phyloP scores from a whole-genome alignment of 2,888 invertebrate genomes.

The Torymus texanus region DNA sequence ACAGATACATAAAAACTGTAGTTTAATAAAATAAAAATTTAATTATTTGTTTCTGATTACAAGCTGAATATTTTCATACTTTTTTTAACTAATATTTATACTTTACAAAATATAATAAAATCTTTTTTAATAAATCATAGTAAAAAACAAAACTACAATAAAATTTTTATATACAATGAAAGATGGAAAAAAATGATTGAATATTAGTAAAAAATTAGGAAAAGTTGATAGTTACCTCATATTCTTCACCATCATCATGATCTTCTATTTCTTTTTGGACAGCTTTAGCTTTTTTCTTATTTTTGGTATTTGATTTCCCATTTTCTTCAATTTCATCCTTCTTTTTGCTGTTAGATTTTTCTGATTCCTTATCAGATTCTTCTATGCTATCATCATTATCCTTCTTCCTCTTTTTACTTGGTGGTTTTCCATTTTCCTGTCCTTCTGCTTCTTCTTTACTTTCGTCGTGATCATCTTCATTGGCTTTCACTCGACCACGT shows the following conservation, averaged over 20 bases:
- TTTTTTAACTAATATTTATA: too few species aligned
- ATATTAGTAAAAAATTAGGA: background rate
- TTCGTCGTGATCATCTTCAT: constrained; percentile 62
- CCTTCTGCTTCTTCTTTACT: constrained; percentile 58
- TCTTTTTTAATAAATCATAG: too few species aligned
- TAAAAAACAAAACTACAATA: too few species aligned
- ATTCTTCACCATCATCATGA: constrained; percentile 49
- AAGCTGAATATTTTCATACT: too few species aligned
- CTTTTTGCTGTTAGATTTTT: constrained; percentile 68
- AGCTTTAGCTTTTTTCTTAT: constrained; percentile 6
- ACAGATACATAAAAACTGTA: too few species aligned
- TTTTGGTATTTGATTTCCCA: constrained; percentile 74
- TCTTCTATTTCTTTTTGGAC: background rate
- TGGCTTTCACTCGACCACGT: constrained; percentile 60
- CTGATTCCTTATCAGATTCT: constrained; percentile 61
- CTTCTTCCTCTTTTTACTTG: constrained; percentile 63
- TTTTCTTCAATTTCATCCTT: constrained; percentile 76
- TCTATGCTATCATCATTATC: constrained; percentile 62
- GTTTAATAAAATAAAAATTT: too few species aligned
- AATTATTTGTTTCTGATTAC: too few species aligned
- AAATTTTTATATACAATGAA: too few species aligned
- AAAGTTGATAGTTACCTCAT: constrained; percentile 54
- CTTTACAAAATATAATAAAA: too few species aligned
- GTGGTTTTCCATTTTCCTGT: constrained; percentile 57
- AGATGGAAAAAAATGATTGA: background rate